phyloP scores from a whole-genome alignment of 2,797 vertebrate genomes.

The Cirrhinus mrigala region DNA sequence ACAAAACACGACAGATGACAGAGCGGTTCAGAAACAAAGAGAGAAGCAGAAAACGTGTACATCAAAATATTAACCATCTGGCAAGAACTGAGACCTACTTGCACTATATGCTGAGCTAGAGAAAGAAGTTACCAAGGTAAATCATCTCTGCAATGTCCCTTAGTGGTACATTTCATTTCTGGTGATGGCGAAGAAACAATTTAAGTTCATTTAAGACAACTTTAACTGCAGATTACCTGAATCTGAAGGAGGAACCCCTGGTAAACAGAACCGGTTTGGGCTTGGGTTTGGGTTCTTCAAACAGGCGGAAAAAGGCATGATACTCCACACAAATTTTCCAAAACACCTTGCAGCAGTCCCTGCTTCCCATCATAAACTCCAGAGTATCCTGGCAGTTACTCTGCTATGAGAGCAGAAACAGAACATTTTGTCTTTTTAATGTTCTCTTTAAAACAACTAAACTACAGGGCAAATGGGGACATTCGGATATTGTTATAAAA shows the following conservation, averaged over 20 bases:
- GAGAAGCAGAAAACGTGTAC: neutral
- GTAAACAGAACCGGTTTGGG: constrained; percentile 96
- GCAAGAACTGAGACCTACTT: neutral
- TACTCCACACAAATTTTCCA: constrained; percentile 99
- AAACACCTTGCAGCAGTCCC: constrained; percentile 98
- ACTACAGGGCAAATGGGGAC: neutral
- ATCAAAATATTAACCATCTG: constrained; percentile 11
- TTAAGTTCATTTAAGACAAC: neutral
- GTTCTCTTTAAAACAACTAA: neutral
- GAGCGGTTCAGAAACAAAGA: constrained; percentile 9
- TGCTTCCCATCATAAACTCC: constrained; percentile 96
- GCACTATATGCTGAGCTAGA: neutral
- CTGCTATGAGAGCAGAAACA: constrained; percentile 67
- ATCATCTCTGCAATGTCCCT: neutral
- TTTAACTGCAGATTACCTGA: constrained; percentile 84
- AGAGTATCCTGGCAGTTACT: constrained; percentile 95
- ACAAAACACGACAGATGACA: constrained; percentile 2
- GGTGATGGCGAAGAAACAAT: neutral
- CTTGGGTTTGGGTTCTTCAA: constrained; percentile 96
- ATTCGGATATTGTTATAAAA: neutral
- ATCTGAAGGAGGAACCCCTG: constrained; percentile 96
- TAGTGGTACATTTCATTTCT: neutral
- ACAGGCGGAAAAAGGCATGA: constrained; percentile 98
- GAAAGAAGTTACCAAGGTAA: neutral
- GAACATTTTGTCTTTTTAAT: neutral